Conservation (phyloP, 2,113 vertebrate species). For the Solea senegalensis region DNA sequence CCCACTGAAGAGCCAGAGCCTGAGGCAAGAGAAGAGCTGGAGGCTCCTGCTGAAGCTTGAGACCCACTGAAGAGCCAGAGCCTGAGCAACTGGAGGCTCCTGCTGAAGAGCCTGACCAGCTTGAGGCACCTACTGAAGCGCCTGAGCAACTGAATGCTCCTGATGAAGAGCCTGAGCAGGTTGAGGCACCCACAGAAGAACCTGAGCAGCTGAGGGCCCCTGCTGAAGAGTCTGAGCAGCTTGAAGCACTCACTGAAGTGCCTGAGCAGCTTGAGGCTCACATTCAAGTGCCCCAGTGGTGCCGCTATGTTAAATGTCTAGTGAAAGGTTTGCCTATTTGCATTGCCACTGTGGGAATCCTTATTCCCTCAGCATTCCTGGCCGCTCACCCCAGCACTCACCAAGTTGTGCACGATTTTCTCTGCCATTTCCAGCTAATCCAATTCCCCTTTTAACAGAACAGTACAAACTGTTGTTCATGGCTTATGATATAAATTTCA, state of each 20-base stretch:
- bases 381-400: neutral
- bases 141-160: neutral
- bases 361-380: neutral
- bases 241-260: neutral
- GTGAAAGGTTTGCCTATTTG: neutral
- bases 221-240: neutral
- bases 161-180: neutral
- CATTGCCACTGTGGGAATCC: neutral
- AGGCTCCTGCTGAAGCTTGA: neutral
- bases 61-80: too few relatives aligned
- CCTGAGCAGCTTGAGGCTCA: neutral
- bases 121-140: neutral
- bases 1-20: too few relatives aligned
- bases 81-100: neutral
- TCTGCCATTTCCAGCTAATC: neutral
- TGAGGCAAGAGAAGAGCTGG: neutral
- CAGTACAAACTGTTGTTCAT: too few relatives aligned
- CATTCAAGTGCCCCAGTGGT: neutral
- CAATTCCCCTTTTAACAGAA: neutral
- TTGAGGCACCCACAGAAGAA: neutral
- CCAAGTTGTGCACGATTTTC: neutral
- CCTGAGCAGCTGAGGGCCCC: neutral
- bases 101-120: neutral
- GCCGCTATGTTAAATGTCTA: neutral
- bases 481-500: too few relatives aligned